Evolutionary conservation across 2,888 invertebrate species (phyloP), one percentile per base, ranked within the genome.

Genomic region (Omphaloscelis lunosa): DNA sequence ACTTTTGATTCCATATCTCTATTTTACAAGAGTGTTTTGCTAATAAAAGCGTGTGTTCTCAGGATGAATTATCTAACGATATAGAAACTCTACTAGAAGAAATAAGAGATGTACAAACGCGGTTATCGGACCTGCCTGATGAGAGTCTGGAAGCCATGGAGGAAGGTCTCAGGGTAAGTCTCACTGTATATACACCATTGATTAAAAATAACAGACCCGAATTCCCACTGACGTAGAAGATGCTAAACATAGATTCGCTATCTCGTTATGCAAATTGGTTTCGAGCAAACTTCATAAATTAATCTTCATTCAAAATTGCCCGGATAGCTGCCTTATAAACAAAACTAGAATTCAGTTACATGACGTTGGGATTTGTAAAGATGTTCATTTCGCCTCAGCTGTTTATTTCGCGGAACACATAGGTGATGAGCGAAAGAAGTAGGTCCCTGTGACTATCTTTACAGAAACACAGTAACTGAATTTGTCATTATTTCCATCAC

Each of bases 121-220:
- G 97, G 87, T 97, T 98, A 88, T 97, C 97, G 77, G 97, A 97
- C 91, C 97, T 98, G 87, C 98, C 98, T 29, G 97, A 97, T 86
- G 97, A 97, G 92, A 98, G 97, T 92, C 97, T 98, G 89, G 97
- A 97, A 85, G 97, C 97, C 74, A 98, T 98, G 98, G 97, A 98
- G 86, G 95, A 97, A 71, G 98, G 98, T 87, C 96, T 98, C 63
- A 97, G 97, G 97, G 98, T 98, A 96, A 98, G 97, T 96, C 53
- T 77, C 88, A 86, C 75, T 89, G 88, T 88, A 88, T 77, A 88
- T 89, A 88, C 51, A 17, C 79, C 91, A 90, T 84, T 92, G 89
- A 92, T 91, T 80, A 72, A 63, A 87, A 86, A 86, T 89, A 90
- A 89, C 87, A 83, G 84, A 82, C 86, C 88, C 83, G 75, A 86